Conservation (phyloP, 2,113 vertebrate genomes). For the Sylvietta virens region DNA sequence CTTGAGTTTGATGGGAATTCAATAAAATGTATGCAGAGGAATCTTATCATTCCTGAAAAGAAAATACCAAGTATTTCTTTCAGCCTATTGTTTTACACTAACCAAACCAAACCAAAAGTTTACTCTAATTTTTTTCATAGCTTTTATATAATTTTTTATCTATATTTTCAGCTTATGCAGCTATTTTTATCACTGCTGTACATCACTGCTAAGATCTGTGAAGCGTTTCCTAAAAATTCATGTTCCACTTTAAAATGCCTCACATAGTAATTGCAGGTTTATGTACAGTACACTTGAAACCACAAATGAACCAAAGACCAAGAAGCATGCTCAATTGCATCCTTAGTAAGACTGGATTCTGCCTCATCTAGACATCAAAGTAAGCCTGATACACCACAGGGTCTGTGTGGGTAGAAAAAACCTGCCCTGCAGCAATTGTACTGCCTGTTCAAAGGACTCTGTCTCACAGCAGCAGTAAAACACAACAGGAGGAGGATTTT, state of each 20-base stretch:
- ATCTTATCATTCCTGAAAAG: background rate
- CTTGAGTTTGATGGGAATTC: background rate
- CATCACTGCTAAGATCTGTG: background rate
- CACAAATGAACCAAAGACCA: background rate
- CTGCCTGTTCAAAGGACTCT: background rate
- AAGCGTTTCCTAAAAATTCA: background rate
- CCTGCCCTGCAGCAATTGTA: background rate
- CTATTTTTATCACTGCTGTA: background rate
- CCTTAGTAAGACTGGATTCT: background rate
- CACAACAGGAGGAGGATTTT: accelerated
- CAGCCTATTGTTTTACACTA: background rate
- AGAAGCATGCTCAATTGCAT: background rate
- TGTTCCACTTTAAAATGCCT: background rate
- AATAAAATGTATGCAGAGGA: background rate
- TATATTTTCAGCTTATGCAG: background rate
- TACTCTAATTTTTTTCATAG: background rate
- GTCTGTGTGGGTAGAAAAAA: background rate
- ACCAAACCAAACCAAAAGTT: background rate
- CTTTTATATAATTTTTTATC: background rate
- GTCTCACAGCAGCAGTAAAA: background rate
- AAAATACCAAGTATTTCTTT: background rate
- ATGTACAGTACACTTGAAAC: background rate
- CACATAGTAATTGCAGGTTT: background rate
- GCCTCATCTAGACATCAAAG: background rate
- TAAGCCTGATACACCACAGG: background rate